These are phyloP conservation scores for Leucozona laternaria DNA, from an alignment of 2,888 invertebrate species.

Conservation along the genomic window DNA sequence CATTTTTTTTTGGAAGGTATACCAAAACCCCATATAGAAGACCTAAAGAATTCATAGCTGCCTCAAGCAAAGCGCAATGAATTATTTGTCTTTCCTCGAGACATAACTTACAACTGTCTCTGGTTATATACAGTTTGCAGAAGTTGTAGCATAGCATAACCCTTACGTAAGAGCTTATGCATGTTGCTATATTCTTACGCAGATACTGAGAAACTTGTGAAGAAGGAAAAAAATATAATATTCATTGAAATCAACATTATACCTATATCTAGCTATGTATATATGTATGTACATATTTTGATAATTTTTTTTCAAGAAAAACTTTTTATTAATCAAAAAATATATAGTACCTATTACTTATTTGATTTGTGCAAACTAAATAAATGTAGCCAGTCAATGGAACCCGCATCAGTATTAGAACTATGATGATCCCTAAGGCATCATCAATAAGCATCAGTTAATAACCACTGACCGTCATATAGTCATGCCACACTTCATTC, in stretches of 20 bases:
- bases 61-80: not conserved
- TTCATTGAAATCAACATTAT: not conserved
- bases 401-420: not conserved
- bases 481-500: slow-evolving; percentile 39
- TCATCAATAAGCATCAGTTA: slow-evolving; percentile 33
- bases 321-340: not conserved
- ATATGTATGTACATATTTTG: not conserved
- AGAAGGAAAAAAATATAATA: not conserved
- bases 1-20: no score
- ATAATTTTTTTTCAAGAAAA: not conserved
- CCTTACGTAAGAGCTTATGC: slow-evolving; percentile 16
- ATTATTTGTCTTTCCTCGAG: not conserved
- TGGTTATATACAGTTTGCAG: not conserved
- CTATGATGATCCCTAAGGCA: slow-evolving; percentile 6
- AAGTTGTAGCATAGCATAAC: not conserved
- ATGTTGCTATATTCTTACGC: not conserved
- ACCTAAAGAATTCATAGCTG: not conserved
- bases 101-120: not conserved
- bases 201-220: not conserved
- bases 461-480: slow-evolving; percentile 50
- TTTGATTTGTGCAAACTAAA: slow-evolving; percentile 9
- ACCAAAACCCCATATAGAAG: not conserved
- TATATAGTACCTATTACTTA: not conserved
- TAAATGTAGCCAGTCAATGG: not conserved
- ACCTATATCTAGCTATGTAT: no score